phyloP scores from a whole-genome alignment of 2,888 invertebrate genomes.

The Alitta virens region DNA sequence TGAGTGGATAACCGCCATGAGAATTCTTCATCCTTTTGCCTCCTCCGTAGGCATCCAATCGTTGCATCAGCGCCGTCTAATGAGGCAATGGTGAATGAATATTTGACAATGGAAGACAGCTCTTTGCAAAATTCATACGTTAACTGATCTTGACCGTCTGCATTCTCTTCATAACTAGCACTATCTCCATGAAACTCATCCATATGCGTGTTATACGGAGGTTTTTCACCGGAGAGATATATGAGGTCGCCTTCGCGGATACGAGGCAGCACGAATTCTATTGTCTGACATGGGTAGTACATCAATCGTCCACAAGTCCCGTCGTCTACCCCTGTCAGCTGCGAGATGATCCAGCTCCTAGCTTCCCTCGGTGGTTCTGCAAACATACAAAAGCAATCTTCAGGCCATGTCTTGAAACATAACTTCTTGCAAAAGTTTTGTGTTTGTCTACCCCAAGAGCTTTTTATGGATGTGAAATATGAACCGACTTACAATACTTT shows the following conservation, averaged over 20 bases:
- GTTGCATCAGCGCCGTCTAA: neutral
- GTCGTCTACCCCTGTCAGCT: conserved; percentile 1
- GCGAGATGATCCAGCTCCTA: no score
- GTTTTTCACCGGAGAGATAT: neutral
- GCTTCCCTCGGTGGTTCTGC: no score
- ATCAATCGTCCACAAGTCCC: neutral
- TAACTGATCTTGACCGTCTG: neutral
- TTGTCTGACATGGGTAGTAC: conserved; percentile 2
- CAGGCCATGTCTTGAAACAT: no score
- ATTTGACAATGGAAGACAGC: neutral
- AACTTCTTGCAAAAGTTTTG: no score
- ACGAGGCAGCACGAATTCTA: conserved; percentile 4
- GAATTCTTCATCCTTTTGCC: neutral
- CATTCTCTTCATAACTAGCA: neutral
- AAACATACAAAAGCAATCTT: no score
- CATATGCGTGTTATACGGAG: no score
- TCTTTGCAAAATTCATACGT: conserved; percentile 6
- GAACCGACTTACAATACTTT: no score
- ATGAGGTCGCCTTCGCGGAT: conserved; percentile 5
- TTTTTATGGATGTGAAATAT: no score
- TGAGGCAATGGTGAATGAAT: conserved; percentile 4
- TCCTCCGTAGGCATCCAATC: neutral
- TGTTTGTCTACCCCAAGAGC: no score
- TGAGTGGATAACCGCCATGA: neutral
- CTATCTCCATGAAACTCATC: no score